These are phyloP conservation scores for Chalcis sispes DNA, from an alignment of 2,888 invertebrate genomes.

Conservation along the genomic window DNA sequence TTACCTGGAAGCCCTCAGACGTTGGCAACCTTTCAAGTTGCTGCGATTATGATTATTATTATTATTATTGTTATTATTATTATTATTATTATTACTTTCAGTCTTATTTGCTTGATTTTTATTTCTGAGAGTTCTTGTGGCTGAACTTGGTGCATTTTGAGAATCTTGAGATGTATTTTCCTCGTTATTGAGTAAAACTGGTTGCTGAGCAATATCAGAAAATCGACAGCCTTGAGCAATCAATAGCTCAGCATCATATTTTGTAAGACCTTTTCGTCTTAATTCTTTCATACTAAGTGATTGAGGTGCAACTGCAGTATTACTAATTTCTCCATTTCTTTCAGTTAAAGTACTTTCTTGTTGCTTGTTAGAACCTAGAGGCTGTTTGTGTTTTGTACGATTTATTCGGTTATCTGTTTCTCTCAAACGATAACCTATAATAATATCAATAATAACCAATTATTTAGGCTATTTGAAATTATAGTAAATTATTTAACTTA, in stretches of 20 bases:
- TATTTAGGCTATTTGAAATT: slow-evolving; percentile 19
- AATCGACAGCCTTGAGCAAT: slow-evolving; percentile 88
- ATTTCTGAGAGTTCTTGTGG: slow-evolving; percentile 72
- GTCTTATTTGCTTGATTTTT: slow-evolving; percentile 71
- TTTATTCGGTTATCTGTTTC: slow-evolving; percentile 97
- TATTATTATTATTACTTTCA: slow-evolving; percentile 66
- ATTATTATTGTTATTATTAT: slow-evolving; percentile 61
- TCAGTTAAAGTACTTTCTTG: slow-evolving; percentile 70
- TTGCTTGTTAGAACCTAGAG: slow-evolving; percentile 68
- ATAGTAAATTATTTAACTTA: background rate
- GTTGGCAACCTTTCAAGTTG: slow-evolving; percentile 67
- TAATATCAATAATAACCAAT: no score
- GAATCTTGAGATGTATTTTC: slow-evolving; percentile 66
- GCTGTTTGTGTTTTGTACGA: slow-evolving; percentile 83
- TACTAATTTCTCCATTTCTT: slow-evolving; percentile 70
- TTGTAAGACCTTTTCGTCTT: slow-evolving; percentile 90
- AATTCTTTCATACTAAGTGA: slow-evolving; percentile 88
- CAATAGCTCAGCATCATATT: slow-evolving; percentile 91
- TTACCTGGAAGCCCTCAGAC: slow-evolving; percentile 72
- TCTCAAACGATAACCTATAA: slow-evolving; percentile 88
- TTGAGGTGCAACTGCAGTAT: slow-evolving; percentile 79
- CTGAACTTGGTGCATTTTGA: slow-evolving; percentile 65
- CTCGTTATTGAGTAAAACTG: slow-evolving; percentile 65
- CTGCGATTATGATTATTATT: slow-evolving; percentile 59
- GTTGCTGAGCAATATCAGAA: slow-evolving; percentile 79